Base-by-base conservation (phyloP, 2,888 invertebrate species). In the Ormyrus rosae region DNA sequence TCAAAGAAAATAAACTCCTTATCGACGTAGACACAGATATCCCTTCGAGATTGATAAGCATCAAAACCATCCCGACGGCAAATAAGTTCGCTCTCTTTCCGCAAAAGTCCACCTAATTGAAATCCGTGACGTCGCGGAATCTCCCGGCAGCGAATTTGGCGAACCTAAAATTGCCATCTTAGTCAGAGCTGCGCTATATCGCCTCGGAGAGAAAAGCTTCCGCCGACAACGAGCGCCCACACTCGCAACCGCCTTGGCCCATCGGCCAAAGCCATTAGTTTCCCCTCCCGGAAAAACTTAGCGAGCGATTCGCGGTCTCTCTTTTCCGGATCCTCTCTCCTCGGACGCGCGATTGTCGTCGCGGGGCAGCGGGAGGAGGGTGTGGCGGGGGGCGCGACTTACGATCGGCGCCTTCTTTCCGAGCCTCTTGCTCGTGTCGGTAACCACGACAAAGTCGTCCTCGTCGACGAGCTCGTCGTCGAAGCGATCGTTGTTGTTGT, bases 381-480 rank as follows among this genome's bases (percentile, higher is more conserved):
- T 0, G 45, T 13, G 13, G 6, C 5, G 55, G 19, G 19, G 19
- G 19, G 1, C 19, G 19, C 19, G 19, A 79, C 81, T 79, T 78
- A 79, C 81, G 60, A 79, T 76, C 58, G 76, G 78, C 63, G 75
- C 81, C 46, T 70, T 69, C 61, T 61, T 81, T n/a, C 46, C 79
- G 61, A 55, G 55, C 19, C 13, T 60, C 53, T 50, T 74, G 2
- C 19, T 46, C 46, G 53, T 50, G 8, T 67, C 72, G 46, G 67
- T 13, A 1, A 61, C 51, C 6, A 81, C 69, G 13, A 81, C 74
- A 11, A 82, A 72, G 51, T 82, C 69, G 19, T 82, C 82, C 64
- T 78, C 82, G 68, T 74, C 74, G 3, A 81, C 77, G 6, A 70
- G 7, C n/a, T 73, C 74, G 11, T 60, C 69, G 10, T 58, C 56